phyloP scores from a whole-genome alignment of 1,140 invertebrate genomes.

The Chlorops oryzae region DNA sequence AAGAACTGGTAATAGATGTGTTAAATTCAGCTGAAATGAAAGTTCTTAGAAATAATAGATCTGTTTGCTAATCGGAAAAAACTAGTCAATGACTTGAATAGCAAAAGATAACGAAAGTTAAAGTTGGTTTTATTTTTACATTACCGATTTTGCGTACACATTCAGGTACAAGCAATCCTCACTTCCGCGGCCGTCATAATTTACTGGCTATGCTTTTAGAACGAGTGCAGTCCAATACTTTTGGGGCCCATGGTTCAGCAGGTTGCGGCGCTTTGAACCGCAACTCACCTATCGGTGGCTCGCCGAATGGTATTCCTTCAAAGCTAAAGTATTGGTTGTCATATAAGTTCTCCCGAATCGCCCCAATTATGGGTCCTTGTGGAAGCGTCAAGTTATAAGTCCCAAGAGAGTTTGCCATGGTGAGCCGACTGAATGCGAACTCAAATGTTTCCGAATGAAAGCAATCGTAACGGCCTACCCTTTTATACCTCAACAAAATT shows the following conservation, averaged over 20 bases:
- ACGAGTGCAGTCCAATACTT: conserved; percentile 43
- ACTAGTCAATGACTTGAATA: not conserved
- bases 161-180: conserved; percentile 55
- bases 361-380: conserved; percentile 1
- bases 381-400: not conserved
- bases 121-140: too few relatives aligned
- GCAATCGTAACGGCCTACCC: too few relatives aligned
- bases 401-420: conserved; percentile 5
- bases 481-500: too few relatives aligned
- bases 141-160: conserved; percentile 49
- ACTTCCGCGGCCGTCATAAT: conserved; percentile 35
- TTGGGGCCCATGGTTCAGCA: conserved; percentile 50
- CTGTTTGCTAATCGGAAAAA: not conserved
- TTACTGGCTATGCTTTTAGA: conserved; percentile 27
- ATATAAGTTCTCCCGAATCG: not conserved
- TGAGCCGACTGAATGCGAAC: too few relatives aligned
- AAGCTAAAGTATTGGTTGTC: conserved; percentile 41
- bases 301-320: conserved; percentile 59
- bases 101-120: conserved; percentile 6
- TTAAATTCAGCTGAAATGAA: conserved; percentile 7
- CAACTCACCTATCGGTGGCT: conserved; percentile 56
- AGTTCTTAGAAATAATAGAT: too few relatives aligned
- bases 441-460: too few relatives aligned
- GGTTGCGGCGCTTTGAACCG: conserved; percentile 55
- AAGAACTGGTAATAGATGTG: conserved; percentile 52